Conservation (phyloP, 2,113 vertebrate species). For the Tachuris rubrigastra region DNA sequence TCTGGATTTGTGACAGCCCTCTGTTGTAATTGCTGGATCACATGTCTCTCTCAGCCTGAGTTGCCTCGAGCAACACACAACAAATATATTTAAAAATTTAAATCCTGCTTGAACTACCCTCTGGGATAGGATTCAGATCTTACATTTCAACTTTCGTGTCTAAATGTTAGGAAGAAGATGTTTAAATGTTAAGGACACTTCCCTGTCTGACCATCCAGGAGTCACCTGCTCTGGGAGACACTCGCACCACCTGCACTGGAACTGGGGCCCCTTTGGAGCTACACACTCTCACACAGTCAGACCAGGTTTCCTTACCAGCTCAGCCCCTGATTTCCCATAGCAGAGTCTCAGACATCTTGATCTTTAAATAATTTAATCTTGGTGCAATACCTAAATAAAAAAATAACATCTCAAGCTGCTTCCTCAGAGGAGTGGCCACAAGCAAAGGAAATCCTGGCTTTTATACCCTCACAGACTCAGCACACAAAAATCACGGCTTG, state of each 20-base stretch:
- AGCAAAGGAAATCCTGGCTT: background rate
- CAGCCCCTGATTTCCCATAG: background rate
- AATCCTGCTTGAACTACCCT: background rate
- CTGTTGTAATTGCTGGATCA: background rate
- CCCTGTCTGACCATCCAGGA: background rate
- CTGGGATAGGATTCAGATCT: background rate
- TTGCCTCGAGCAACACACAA: background rate
- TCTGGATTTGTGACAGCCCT: background rate
- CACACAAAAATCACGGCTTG: too few species aligned
- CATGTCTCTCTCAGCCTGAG: background rate
- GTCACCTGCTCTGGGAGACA: background rate
- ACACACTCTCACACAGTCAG: fast-evolving
- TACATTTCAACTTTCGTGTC: fast-evolving
- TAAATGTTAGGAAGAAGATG: background rate
- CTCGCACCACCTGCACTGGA: too few species aligned
- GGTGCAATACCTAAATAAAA: background rate
- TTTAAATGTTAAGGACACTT: background rate
- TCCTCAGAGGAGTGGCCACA: background rate
- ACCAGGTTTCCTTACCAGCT: background rate
- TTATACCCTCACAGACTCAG: background rate
- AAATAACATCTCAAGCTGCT: background rate
- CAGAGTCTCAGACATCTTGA: background rate
- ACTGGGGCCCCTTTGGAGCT: background rate
- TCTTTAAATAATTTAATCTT: background rate
- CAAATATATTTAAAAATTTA: background rate